Conservation (phyloP, 1,140 invertebrate genomes). For the Gryon sp. region DNA sequence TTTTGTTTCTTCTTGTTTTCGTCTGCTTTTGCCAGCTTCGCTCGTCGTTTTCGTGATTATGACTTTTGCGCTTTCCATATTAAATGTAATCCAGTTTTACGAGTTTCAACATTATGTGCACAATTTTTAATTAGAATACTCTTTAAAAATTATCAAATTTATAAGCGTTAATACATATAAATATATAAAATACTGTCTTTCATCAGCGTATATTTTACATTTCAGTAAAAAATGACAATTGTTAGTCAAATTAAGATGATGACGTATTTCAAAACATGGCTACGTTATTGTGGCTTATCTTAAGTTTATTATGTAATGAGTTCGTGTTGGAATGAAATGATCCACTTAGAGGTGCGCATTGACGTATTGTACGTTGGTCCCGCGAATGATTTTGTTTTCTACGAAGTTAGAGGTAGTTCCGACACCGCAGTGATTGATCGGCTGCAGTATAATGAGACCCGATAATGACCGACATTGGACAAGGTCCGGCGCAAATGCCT, state of each 20-base stretch:
- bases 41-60: conserved; percentile 38
- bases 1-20: conserved; percentile 17
- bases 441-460: conserved; percentile 77
- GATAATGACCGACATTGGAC: conserved; percentile 77
- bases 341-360: conserved; percentile 20
- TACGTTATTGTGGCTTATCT: conserved; percentile 5
- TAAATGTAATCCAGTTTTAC: conserved; percentile 52
- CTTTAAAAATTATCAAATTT: conserved; percentile 43
- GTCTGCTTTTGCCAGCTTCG: too few species aligned
- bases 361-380: conserved; percentile 30
- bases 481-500: conserved; percentile 69
- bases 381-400: conserved; percentile 56
- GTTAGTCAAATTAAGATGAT: too few species aligned
- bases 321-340: conserved; percentile 4
- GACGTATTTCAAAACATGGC: too few species aligned
- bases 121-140: conserved; percentile 44
- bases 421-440: conserved; percentile 75
- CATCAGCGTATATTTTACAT: too few species aligned
- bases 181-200: too few species aligned
- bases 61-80: conserved; percentile 42
- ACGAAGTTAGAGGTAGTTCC: conserved; percentile 63
- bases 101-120: conserved; percentile 24
- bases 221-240: too few species aligned
- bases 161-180: too few species aligned
- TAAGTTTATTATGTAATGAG: conserved; percentile 27